Conservation (phyloP, 2,797 vertebrate genomes). For the Pagetopsis macropterus region DNA sequence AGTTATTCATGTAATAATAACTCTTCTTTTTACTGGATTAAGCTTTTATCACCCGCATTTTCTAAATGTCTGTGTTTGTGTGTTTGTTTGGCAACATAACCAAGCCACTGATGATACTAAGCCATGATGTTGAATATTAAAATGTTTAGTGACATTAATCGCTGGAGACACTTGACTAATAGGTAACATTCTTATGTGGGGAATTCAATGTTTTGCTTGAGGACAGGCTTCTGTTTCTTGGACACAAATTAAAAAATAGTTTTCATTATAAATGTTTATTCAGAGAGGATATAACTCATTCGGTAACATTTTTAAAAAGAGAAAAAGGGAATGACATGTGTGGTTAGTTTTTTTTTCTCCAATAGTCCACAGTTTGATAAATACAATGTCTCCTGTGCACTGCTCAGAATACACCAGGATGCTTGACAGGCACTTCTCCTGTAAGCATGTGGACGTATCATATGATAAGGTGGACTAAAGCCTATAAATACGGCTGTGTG, state of each 20-base stretch:
- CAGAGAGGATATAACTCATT: background rate
- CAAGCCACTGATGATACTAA: background rate
- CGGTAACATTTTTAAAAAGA: background rate
- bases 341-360: no score
- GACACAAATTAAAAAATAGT: background rate
- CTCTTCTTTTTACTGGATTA: no score
- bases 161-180: background rate
- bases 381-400: background rate
- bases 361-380: background rate
- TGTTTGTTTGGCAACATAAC: background rate
- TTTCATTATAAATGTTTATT: background rate
- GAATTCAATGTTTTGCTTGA: background rate
- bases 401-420: conserved; percentile 7
- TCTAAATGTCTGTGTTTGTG: background rate
- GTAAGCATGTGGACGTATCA: conserved; percentile 33
- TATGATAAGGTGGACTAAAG: conserved; percentile 57
- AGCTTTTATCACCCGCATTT: background rate
- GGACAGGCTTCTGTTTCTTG: background rate
- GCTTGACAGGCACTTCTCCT: conserved; percentile 9
- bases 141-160: background rate
- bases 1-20: no score
- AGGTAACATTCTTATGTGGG: background rate
- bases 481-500: conserved; percentile 53
- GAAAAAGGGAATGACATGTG: background rate
- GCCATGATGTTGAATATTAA: background rate